Base-by-base conservation (phyloP, 2,888 invertebrate species). In the Baronia brevicornis region DNA sequence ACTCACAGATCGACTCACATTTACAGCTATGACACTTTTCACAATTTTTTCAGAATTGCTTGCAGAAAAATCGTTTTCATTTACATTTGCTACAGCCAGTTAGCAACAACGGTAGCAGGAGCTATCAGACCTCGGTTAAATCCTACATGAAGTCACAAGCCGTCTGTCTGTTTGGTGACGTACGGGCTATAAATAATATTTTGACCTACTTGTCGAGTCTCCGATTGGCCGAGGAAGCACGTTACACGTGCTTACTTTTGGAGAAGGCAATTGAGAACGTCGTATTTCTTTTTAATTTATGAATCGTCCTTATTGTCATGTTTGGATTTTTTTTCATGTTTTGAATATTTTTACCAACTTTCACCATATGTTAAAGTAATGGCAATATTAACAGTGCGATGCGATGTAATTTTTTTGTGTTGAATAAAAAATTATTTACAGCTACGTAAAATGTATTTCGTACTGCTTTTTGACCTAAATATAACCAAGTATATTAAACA, bases 181-280 rank as follows among this genome's bases (percentile, higher is more conserved):
- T 57, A 45, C 36, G 39, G 32, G 50, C 68, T 75, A 77, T 77
- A 68, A 77, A 79, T 79, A 75, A 71, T 73, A 59, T 62, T 68
- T 70, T 72, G 78, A 70, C 78, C 79, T 57, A 79, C 60, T 68
- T 77, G 60, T 48, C 39, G 43, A 32, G 34, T 33, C 28, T 20
- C 32, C 22, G 17, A 29, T 33, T 23, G 29, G 19, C 32, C 13
- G 24, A 17, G 28, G n/a, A n/a, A n/a, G n/a, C n/a, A n/a, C 11
- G 15, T 23, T 29, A 24, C 27, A 30, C 20, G 2, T 31, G 19
- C 17, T 20, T 24, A 18, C 7, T 15, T 26, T 26, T 12, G 15
- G 34, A 25, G 13, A 8, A 15, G 35, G 25, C 29, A 26, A 14
- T 27, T 26, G 13, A 14, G 10, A n/a, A n/a, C n/a, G n/a, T 30